A percentile compares a stretch with the other conserved stretches of the same genome.
These are phyloP conservation scores for Caenorhabditis tropicalis DNA, from an alignment of 1,140 invertebrate genomes.

Conservation along the genomic window DNA sequence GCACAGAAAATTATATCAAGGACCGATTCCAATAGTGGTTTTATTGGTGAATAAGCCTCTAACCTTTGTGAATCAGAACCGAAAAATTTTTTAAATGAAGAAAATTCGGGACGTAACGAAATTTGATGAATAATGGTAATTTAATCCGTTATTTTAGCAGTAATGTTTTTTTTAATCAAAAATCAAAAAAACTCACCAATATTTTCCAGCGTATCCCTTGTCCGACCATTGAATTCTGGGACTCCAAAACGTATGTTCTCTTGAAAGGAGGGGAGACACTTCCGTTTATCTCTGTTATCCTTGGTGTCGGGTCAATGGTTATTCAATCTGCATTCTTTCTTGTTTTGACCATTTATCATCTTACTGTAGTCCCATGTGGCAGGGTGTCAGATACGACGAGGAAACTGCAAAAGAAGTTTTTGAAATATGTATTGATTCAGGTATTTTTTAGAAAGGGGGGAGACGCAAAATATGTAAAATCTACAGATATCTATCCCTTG, in stretches of 20 bases:
- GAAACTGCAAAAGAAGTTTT: neutral
- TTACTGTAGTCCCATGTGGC: neutral
- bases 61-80: too few species aligned
- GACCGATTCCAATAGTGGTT: too few species aligned
- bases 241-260: neutral
- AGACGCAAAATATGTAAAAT: too few species aligned
- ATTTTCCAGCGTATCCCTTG: conserved; percentile 1
- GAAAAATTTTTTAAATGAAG: too few species aligned
- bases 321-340: neutral
- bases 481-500: neutral
- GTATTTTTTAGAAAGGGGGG: neutral
- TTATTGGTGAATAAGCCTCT: too few species aligned
- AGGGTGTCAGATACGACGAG: neutral
- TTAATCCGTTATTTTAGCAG: too few species aligned
- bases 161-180: too few species aligned
- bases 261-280: neutral
- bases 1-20: too few species aligned
- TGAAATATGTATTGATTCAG: neutral
- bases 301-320: neutral
- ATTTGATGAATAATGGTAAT: too few species aligned
- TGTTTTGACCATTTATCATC: neutral
- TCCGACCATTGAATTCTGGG: neutral
- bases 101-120: too few species aligned
- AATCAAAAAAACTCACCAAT: too few species aligned
- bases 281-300: neutral